phyloP scores from a whole-genome alignment of 2,888 invertebrate species.

The Sylvicola fuscatus region DNA sequence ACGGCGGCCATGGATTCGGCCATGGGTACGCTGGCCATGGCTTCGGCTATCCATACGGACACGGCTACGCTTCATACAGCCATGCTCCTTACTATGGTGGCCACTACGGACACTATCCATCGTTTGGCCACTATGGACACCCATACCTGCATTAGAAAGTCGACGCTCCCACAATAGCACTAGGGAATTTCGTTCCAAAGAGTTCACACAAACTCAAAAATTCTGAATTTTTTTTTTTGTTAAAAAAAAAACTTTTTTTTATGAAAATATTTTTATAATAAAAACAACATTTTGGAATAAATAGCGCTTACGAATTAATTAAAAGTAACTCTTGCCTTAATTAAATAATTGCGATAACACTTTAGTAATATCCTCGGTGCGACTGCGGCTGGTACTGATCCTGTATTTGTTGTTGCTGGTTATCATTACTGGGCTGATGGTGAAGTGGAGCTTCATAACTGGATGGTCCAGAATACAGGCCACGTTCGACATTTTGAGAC shows the following conservation, averaged over 20 bases:
- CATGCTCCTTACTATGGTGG: slow-evolving; percentile 1
- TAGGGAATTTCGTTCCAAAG: neutral
- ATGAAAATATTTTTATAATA: neutral
- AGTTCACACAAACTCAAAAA: neutral
- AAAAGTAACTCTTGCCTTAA: neutral
- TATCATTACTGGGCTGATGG: neutral
- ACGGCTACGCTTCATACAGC: neutral
- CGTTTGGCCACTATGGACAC: neutral
- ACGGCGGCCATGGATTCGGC: slow-evolving; percentile 2
- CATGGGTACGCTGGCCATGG: neutral
- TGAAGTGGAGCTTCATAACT: slow-evolving; percentile 4
- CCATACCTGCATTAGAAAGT: neutral
- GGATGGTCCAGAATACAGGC: slow-evolving; percentile 5
- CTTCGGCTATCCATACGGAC: neutral
- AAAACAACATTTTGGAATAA: neutral
- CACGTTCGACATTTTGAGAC: slow-evolving; percentile 2
- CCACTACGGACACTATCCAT: neutral
- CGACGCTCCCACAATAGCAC: neutral
- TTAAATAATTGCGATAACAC: neutral
- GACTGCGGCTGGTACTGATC: neutral
- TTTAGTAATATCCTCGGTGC: neutral
- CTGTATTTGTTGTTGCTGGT: neutral
- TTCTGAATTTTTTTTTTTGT: neutral
- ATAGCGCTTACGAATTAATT: neutral
- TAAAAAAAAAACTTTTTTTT: neutral